Conservation (phyloP, 2,797 vertebrate genomes). For the Distichodus sexfasciatus region DNA sequence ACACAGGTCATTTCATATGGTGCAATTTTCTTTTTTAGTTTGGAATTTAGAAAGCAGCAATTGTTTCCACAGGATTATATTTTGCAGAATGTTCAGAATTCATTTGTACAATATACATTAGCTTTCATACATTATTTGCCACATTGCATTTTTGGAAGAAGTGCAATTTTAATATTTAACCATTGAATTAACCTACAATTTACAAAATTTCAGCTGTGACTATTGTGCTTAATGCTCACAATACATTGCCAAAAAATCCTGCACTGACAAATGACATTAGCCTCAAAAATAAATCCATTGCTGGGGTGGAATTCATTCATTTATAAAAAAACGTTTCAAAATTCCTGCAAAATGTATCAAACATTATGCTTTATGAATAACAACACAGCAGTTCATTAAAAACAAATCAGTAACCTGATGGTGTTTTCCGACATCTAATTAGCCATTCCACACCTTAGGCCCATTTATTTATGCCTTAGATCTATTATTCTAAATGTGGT, state of each 20-base stretch:
- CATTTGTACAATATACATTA: too few relatives aligned
- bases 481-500: background rate
- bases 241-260: background rate
- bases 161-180: too few relatives aligned
- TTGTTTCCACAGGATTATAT: too few relatives aligned
- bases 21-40: too few relatives aligned
- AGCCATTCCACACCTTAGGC: background rate
- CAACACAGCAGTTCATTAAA: constrained; percentile 10
- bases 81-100: too few relatives aligned
- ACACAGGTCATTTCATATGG: too few relatives aligned
- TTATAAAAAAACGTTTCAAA: background rate
- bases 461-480: background rate
- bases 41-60: background rate
- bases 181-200: too few relatives aligned
- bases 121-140: too few relatives aligned
- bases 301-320: background rate
- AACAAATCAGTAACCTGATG: constrained; percentile 1
- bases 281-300: background rate
- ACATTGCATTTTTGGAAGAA: too few relatives aligned
- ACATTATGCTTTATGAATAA: background rate
- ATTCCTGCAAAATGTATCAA: background rate
- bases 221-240: background rate
- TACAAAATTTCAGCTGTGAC: too few relatives aligned
- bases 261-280: background rate
- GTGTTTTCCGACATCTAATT: constrained; percentile 5